Evolutionary conservation across 2,888 invertebrate species (phyloP), one percentile per base, ranked within the genome.

Genomic region (Mesopsocus fuscifrons): DNA sequence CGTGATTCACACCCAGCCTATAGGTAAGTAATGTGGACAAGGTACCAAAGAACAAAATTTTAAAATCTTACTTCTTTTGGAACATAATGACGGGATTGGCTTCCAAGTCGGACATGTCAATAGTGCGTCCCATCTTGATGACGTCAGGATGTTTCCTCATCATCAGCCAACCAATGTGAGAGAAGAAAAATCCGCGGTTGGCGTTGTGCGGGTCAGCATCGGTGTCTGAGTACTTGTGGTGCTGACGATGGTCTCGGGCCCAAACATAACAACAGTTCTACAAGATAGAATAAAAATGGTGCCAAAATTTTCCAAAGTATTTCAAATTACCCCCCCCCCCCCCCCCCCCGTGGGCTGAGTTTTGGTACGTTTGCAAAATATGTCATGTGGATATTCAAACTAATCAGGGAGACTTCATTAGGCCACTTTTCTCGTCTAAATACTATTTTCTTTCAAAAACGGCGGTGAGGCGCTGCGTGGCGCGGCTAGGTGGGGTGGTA

Each of bases 121-220:
- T 68, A 22, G 64, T 65, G 43, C 60, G 61, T 13, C 71, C 79
- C 48, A 76, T 72, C 45, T 67, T 64, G 21, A 67, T 71, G 21
- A 80, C 77, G 47, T 73, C 68, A 0, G 81, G 82, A 55, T 85
- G 84, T 55, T 83, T 85, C 49, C 66, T 70, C 47, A 63, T 62
- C 68, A 85, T 68, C 16, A 87, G 60, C 85, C 87, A 88, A 8
- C 87, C 87, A 44, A 85, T 69, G 56, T 88, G 87, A 2, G 77
- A 69, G 60, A 85, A 87, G 65, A 85, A 87, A 63, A 87, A 83
- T 1, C 87, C 87, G 40, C 81, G 64, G 42, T 67, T 71, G 0
- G 77, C 68, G 55, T 83, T 82, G 59, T 82, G 81, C 2, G 83
- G 83, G 56, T 83, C 82, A 0, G 70, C 79, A 51, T 79, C 74